phyloP scores from a whole-genome alignment of 2,113 vertebrate species.

The Pogona vitticeps region DNA sequence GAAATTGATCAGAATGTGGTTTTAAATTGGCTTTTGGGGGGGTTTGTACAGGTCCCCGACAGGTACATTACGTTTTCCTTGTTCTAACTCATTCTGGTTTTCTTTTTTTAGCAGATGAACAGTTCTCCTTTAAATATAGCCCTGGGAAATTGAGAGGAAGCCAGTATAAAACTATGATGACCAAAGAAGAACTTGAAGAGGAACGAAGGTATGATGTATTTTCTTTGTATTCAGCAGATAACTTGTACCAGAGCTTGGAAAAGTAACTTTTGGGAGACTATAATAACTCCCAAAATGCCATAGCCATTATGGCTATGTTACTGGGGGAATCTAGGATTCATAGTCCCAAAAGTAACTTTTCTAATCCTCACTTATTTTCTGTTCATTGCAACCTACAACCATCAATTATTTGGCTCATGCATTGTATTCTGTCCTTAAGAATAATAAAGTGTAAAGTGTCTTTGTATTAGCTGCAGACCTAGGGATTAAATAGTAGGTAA shows the following conservation, averaged over 20 bases:
- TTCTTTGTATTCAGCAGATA: slow-evolving; percentile 23
- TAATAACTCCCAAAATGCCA: no score
- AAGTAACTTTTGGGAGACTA: no score
- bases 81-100: not conserved
- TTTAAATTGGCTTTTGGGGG: no score
- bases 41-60: no score
- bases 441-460: not conserved
- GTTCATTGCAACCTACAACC: not conserved
- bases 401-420: not conserved
- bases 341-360: no score
- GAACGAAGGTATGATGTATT: slow-evolving; percentile 87
- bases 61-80: no score
- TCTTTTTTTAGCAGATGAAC: slow-evolving; percentile 70
- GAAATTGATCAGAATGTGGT: no score
- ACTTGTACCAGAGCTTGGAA: not conserved
- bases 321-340: no score
- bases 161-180: slow-evolving; percentile 87
- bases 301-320: no score
- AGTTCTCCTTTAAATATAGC: slow-evolving; percentile 79
- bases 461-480: not conserved
- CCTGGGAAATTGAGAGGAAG: slow-evolving; percentile 85
- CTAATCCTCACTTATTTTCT: not conserved
- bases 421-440: fast-evolving
- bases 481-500: not conserved
- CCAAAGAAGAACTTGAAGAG: slow-evolving; percentile 89